Evolutionary conservation across 1,140 invertebrate species (phyloP).

Genomic region (Bombyx mandarina): DNA sequence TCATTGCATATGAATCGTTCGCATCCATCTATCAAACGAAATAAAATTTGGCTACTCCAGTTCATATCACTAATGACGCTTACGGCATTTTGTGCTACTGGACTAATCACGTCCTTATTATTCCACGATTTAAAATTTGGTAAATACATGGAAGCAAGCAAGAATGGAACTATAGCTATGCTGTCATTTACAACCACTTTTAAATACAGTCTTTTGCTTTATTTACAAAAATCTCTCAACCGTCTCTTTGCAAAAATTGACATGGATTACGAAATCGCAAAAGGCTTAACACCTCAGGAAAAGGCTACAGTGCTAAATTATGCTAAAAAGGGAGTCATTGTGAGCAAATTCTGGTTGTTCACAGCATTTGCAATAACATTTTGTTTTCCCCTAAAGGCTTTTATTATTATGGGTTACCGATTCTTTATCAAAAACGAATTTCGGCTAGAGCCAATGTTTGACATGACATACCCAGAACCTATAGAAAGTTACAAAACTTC

Average conservation of each 20-base stretch:
- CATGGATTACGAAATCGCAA: constrained; percentile 17
- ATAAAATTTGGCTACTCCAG: constrained; percentile 20
- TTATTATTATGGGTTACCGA: constrained; percentile 20
- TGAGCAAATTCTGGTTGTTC: constrained; percentile 24
- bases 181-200: constrained; percentile 24
- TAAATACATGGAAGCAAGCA: constrained; percentile 27
- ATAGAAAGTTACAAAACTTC: constrained; percentile 22
- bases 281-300: constrained; percentile 18
- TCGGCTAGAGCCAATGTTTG: constrained; percentile 22
- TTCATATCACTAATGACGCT: constrained; percentile 16
- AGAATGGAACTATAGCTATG: constrained; percentile 28
- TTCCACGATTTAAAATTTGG: constrained; percentile 21
- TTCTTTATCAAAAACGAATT: constrained; percentile 19
- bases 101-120: constrained; percentile 24
- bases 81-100: constrained; percentile 10
- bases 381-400: constrained; percentile 27
- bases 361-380: constrained; percentile 10
- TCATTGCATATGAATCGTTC: constrained; percentile 20
- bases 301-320: constrained; percentile 21
- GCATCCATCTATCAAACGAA: constrained; percentile 14
- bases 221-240: constrained; percentile 15
- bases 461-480: constrained; percentile 20
- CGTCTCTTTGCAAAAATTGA: constrained; percentile 18
- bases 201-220: constrained; percentile 22
- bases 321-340: constrained; percentile 17